Evolutionary conservation across 2,113 vertebrate genomes (phyloP).

Genomic region (Serilophus lunatus): DNA sequence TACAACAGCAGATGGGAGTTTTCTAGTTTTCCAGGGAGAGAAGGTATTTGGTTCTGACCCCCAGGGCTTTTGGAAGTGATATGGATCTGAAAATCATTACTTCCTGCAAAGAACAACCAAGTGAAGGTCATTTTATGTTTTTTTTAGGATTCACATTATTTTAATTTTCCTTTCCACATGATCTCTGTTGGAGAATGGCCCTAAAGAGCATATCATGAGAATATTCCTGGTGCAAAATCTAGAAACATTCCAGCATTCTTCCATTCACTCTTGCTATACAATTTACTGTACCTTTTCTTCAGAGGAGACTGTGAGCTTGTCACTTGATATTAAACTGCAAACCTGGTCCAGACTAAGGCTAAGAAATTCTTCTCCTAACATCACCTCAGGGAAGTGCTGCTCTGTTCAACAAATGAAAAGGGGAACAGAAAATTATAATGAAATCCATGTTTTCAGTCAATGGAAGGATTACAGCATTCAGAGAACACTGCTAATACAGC

Average conservation of each 20-base stretch:
- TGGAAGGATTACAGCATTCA: neutral
- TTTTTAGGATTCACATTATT: neutral
- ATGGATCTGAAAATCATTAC: slow-evolving; percentile 13
- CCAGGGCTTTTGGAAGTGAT: neutral
- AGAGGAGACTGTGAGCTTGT: slow-evolving; percentile 93
- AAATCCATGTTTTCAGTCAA: neutral
- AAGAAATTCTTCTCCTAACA: slow-evolving; percentile 95
- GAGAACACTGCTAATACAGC: neutral
- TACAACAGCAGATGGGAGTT: neutral
- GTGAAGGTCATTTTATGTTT: neutral
- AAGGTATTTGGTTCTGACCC: neutral
- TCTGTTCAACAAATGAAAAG: slow-evolving; percentile 81
- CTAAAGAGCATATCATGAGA: neutral
- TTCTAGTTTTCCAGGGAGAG: neutral
- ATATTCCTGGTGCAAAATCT: neutral
- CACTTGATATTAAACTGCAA: slow-evolving; percentile 94
- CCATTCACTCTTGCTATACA: neutral
- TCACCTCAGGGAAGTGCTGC: slow-evolving; percentile 95
- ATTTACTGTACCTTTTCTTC: slow-evolving; percentile 90
- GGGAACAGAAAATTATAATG: slow-evolving; percentile 64
- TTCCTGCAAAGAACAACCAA: neutral
- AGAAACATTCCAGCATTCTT: neutral
- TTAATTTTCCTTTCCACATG: neutral
- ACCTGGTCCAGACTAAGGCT: slow-evolving; percentile 93
- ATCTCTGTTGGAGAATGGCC: neutral